These are phyloP conservation scores for Cydia strobilella DNA, from an alignment of 1,140 invertebrate genomes.

Conservation along the genomic window DNA sequence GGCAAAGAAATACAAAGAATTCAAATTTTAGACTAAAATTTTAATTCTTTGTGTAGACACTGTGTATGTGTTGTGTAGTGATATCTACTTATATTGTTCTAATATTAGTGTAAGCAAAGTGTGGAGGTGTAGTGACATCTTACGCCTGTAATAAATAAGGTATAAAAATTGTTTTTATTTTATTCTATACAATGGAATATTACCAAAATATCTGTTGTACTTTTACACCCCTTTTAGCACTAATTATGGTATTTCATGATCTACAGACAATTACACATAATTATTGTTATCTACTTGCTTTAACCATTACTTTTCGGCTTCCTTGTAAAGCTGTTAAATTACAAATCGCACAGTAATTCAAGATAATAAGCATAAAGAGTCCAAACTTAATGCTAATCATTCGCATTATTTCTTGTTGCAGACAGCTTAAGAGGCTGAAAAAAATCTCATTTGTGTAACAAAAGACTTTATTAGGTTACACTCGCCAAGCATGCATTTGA, in stretches of 20 bases:
- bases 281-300: too few species aligned
- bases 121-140: background rate
- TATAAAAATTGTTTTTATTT: background rate
- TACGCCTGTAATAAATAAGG: slow-evolving; percentile 5
- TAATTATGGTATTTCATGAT: too few species aligned
- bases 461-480: background rate
- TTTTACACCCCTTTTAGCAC: too few species aligned
- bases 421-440: background rate
- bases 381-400: background rate
- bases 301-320: too few species aligned
- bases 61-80: slow-evolving; percentile 33
- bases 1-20: slow-evolving; percentile 98
- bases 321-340: too few species aligned
- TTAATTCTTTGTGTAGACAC: background rate
- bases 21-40: slow-evolving; percentile 96
- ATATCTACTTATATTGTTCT: slow-evolving; percentile 44
- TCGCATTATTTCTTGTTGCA: background rate
- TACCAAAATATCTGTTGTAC: too few species aligned
- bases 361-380: background rate
- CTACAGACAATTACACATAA: too few species aligned
- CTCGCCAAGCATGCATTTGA: background rate
- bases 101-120: slow-evolving; percentile 38
- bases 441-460: too few species aligned
- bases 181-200: too few species aligned
- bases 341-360: too few species aligned